Conservation (phyloP, 2,797 vertebrate species). For the Hypotaenidia philippensis region DNA sequence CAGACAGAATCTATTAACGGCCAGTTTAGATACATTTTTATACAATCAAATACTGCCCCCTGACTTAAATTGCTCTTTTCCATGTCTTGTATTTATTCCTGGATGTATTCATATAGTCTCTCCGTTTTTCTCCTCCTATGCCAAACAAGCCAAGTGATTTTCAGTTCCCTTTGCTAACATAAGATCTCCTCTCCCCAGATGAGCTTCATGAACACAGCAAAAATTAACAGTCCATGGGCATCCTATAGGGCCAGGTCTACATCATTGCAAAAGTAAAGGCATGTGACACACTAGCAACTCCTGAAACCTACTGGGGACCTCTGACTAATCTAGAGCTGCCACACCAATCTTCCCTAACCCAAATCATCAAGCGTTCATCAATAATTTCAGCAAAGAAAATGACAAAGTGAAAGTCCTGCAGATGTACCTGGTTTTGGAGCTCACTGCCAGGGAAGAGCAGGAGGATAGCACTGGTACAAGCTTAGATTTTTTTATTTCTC, state of each 20-base stretch:
- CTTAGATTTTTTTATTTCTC: neutral
- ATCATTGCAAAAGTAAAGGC: neutral
- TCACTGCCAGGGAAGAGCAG: neutral
- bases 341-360: neutral
- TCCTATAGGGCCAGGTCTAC: neutral
- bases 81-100: neutral
- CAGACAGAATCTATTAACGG: neutral
- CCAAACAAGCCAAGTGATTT: neutral
- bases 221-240: neutral
- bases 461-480: neutral
- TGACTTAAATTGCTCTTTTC: neutral
- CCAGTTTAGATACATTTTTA: neutral
- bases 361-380: rapidly evolving
- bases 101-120: neutral
- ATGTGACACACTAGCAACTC: neutral
- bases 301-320: neutral
- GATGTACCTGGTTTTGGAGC: neutral
- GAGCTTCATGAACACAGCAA: neutral
- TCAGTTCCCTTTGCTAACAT: neutral
- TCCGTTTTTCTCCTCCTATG: neutral
- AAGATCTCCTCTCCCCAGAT: neutral
- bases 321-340: neutral
- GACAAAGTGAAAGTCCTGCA: neutral
- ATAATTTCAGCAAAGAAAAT: neutral
- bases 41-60: neutral